A percentile compares a stretch with the other conserved stretches of the same genome.
These are phyloP conservation scores for Thamnophis sirtalis DNA, from an alignment of 2,113 vertebrate species.

Conservation along the genomic window DNA sequence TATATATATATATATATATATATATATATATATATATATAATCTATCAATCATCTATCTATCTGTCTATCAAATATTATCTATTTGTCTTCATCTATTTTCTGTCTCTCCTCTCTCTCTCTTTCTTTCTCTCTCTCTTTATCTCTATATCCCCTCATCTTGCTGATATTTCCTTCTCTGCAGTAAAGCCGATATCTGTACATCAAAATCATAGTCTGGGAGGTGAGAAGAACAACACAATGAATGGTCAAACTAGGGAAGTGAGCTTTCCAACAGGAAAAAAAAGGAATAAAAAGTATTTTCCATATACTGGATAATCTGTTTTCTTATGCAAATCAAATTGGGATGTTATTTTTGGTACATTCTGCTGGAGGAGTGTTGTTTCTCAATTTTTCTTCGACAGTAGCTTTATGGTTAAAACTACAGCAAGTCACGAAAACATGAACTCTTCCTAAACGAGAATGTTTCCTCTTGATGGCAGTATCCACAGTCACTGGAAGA, in stretches of 20 bases:
- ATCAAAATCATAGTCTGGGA: slow-evolving; percentile 62
- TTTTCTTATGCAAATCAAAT: slow-evolving; percentile 57
- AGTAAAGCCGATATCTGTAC: slow-evolving; percentile 64
- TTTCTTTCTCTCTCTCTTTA: background rate
- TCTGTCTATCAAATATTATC: background rate
- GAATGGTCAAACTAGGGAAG: slow-evolving; percentile 65
- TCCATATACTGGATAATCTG: slow-evolving; percentile 63
- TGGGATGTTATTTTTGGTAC: slow-evolving; percentile 40
- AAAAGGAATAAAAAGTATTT: slow-evolving; percentile 53
- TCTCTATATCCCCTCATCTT: slow-evolving; percentile 32
- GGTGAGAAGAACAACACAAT: slow-evolving; percentile 65
- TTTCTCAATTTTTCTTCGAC: slow-evolving; percentile 42
- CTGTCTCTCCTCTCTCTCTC: background rate
- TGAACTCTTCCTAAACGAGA: slow-evolving; percentile 39
- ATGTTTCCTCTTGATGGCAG: slow-evolving; percentile 33
- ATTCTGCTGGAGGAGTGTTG: slow-evolving; percentile 32
- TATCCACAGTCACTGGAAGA: background rate
- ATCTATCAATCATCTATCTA: background rate
- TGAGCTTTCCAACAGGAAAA: slow-evolving; percentile 58
- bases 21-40: slow-evolving; percentile 10
- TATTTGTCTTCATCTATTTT: background rate
- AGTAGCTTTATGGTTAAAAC: slow-evolving; percentile 37
- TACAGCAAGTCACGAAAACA: slow-evolving; percentile 38
- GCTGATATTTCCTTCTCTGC: slow-evolving; percentile 61
- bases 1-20: background rate